Base-by-base conservation (phyloP, 1,140 invertebrate species). In the Lysiphlebus fabarum region DNA sequence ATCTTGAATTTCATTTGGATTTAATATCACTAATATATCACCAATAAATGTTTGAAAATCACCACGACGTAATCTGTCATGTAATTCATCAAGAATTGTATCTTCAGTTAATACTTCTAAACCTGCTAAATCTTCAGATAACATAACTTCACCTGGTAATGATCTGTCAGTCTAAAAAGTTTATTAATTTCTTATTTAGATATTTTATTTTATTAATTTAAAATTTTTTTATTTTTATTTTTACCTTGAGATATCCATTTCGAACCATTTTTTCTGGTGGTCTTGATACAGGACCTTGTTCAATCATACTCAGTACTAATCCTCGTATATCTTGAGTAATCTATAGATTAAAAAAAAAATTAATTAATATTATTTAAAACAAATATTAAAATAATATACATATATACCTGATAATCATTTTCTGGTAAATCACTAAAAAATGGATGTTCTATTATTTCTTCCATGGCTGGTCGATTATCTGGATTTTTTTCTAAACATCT, bases 401-500 rank as follows among this genome's bases (percentile, higher is more conserved):
- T n/a, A 71, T 81, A 82, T 83, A 90, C 88, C 70, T 85, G 83
- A 67, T 86, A 88, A 68, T 90, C 88, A 70, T 90, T 90, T 68
- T 90, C 87, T 1, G 90, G 89, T 53, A 86, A 78, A 62, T 84
- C 82, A 59, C 83, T 79, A 62, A 90, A 80, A 68, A 96, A 96
- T 0, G 93, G 93, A 84, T 97, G 95, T 62, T 92, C 87, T 40
- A 90, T 77, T 34, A 96, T 80, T 78, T 96, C 93, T 47, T 85
- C 76, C 72, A 92, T 87, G 72, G 86, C 91, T 1, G 94, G 93
- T 34, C 94, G 82, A 74, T 94, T 87, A 66, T 96, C 93, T 12
- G 88, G 89, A 81, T 95, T 93, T 75, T 96, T 96, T 61, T 91
- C 88, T 17, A 96, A 78, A 73, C 93, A 96, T 70, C 91, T 93